phyloP scores from a whole-genome alignment of 1,140 invertebrate species.

The Heliothis subflexa region DNA sequence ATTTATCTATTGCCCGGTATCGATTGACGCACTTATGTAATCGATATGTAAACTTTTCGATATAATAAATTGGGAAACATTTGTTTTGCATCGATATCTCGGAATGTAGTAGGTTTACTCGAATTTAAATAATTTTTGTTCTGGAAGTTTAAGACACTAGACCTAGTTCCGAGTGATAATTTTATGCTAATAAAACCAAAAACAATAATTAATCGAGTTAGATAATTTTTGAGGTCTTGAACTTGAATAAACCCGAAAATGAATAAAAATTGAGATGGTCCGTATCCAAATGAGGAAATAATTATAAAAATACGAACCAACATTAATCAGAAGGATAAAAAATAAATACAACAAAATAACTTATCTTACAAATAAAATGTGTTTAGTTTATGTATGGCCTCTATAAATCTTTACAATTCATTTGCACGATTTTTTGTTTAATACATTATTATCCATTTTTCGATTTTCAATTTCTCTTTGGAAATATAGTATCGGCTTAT shows the following conservation, averaged over 20 bases:
- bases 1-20: slow-evolving; percentile 36
- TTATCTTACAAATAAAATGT: slow-evolving; percentile 38
- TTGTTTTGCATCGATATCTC: slow-evolving; percentile 44
- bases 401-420: slow-evolving; percentile 39
- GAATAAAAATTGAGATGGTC: neutral
- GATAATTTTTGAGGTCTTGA: neutral
- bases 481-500: neutral
- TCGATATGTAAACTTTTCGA: slow-evolving; percentile 46
- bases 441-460: slow-evolving; percentile 45
- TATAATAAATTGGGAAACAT: slow-evolving; percentile 43
- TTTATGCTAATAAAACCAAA: slow-evolving; percentile 2
- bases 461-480: neutral
- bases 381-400: slow-evolving; percentile 38
- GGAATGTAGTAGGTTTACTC: neutral
- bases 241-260: neutral
- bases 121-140: no score
- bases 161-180: slow-evolving; percentile 2
- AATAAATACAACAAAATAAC: slow-evolving; percentile 3
- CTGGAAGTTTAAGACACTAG: no score
- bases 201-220: neutral
- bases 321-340: neutral
- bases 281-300: neutral
- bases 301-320: neutral
- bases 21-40: slow-evolving; percentile 35
- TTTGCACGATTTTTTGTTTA: slow-evolving; percentile 63